A percentile compares a stretch with the other conserved stretches of the same genome.
Evolutionary conservation across 2,113 vertebrate species (phyloP).

Genomic region (Seriola dumerili): DNA sequence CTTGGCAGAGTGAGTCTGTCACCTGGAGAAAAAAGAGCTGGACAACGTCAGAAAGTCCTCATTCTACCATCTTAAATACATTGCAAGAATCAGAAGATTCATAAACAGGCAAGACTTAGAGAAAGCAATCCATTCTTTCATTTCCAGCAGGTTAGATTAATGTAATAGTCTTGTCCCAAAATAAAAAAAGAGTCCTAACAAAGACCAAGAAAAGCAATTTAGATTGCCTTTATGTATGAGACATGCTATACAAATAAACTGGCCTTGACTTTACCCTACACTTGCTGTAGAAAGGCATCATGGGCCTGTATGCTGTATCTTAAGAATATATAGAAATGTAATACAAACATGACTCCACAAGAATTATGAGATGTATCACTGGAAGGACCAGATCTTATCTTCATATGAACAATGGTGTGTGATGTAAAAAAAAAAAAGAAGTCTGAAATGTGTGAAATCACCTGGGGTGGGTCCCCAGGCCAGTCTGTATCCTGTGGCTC

Average conservation of each 20-base stretch:
- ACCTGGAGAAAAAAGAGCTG: conserved; percentile 1
- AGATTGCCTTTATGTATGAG: too few relatives aligned
- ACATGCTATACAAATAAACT: background rate
- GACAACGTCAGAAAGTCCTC: background rate
- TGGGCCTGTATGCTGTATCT: too few relatives aligned
- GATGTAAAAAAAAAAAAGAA: background rate
- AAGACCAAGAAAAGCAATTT: too few relatives aligned
- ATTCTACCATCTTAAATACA: too few relatives aligned
- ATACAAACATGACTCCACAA: background rate
- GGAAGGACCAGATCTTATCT: background rate
- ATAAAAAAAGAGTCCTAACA: too few relatives aligned
- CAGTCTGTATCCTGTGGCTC: conserved; percentile 90
- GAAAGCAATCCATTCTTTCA: too few relatives aligned
- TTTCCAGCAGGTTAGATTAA: too few relatives aligned
- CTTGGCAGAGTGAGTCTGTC: conserved; percentile 5
- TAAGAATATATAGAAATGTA: background rate
- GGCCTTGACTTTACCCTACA: background rate
- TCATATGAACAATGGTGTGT: background rate
- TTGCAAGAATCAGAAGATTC: too few relatives aligned
- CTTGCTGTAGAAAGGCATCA: background rate
- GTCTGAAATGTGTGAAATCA: conserved; percentile 59
- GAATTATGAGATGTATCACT: background rate
- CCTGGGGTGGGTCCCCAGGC: conserved; percentile 91
- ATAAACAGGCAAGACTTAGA: too few relatives aligned
- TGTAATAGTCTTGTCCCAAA: too few relatives aligned